Evolutionary conservation across 2,888 invertebrate species (phyloP).

Genomic region (Dasysyrphus tricinctus): DNA sequence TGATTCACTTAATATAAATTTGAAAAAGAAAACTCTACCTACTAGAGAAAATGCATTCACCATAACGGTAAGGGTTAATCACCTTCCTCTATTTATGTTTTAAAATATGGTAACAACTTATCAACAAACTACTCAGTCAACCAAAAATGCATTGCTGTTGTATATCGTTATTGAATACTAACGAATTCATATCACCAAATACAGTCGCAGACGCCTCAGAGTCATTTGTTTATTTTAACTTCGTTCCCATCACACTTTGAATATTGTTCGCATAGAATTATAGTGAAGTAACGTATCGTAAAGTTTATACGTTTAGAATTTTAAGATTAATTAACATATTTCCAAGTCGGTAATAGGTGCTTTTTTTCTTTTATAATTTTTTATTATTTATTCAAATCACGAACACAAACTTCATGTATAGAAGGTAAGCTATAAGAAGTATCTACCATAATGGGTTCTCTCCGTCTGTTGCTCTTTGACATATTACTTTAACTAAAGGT

Average conservation of each 20-base stretch:
- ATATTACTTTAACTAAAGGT: not conserved
- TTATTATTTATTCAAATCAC: constrained; percentile 67
- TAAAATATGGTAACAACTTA: constrained; percentile 27
- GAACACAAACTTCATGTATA: constrained; percentile 7
- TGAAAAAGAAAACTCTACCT: not conserved
- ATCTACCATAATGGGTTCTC: constrained; percentile 26
- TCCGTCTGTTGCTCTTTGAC: constrained; percentile 4
- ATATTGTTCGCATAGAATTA: constrained; percentile 19
- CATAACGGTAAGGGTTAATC: constrained; percentile 40
- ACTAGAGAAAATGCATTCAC: not conserved
- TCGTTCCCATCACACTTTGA: constrained; percentile 9
- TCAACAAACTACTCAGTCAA: constrained; percentile 16
- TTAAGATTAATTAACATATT: constrained; percentile 65
- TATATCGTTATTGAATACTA: constrained; percentile 26
- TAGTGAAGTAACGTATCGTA: constrained; percentile 4
- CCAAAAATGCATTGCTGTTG: constrained; percentile 31
- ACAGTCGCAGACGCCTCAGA: not conserved
- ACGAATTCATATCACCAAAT: constrained; percentile 29
- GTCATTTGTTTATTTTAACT: constrained; percentile 24
- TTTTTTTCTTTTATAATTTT: constrained; percentile 38
- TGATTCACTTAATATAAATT: not conserved
- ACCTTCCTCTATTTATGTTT: constrained; percentile 7
- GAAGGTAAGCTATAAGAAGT: constrained; percentile 54
- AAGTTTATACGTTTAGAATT: constrained; percentile 8
- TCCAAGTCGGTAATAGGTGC: constrained; percentile 44